Evolutionary conservation across 2,113 vertebrate species (phyloP).

Genomic region (Anguilla rostrata): DNA sequence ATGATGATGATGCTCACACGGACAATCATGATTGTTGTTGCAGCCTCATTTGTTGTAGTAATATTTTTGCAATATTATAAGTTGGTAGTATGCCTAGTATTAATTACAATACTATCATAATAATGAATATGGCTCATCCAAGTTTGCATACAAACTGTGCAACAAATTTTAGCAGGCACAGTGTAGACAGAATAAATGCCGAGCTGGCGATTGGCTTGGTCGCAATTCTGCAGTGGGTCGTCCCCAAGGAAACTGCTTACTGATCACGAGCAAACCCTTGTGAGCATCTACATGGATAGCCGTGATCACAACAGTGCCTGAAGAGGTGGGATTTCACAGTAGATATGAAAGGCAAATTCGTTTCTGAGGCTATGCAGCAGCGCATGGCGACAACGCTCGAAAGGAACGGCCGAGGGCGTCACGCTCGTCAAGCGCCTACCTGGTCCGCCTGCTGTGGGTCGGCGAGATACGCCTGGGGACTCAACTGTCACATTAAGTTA

Average conservation of each 20-base stretch:
- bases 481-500: slow-evolving; percentile 76
- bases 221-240: slow-evolving; percentile 58
- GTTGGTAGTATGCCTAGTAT: neutral
- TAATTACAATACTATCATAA: neutral
- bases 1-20: too few species aligned
- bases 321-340: slow-evolving; percentile 67
- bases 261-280: slow-evolving; percentile 67
- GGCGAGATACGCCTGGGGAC: slow-evolving; percentile 71
- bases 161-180: slow-evolving; percentile 57
- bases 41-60: neutral
- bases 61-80: neutral
- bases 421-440: slow-evolving; percentile 71
- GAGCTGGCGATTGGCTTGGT: slow-evolving; percentile 42
- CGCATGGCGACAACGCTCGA: slow-evolving; percentile 68
- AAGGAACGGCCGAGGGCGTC: slow-evolving; percentile 70
- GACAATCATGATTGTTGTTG: neutral
- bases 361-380: slow-evolving; percentile 70
- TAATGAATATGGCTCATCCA: slow-evolving; percentile 32
- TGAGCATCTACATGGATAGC: slow-evolving; percentile 68
- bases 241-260: slow-evolving; percentile 66
- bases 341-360: slow-evolving; percentile 71
- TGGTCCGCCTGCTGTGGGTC: slow-evolving; percentile 64
- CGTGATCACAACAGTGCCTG: slow-evolving; percentile 67
- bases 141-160: slow-evolving; percentile 58
- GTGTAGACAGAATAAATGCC: slow-evolving; percentile 52